A percentile compares a stretch with the other conserved stretches of the same genome.
phyloP scores from a whole-genome alignment of 2,888 invertebrate species.

The Lutraria lutraria region DNA sequence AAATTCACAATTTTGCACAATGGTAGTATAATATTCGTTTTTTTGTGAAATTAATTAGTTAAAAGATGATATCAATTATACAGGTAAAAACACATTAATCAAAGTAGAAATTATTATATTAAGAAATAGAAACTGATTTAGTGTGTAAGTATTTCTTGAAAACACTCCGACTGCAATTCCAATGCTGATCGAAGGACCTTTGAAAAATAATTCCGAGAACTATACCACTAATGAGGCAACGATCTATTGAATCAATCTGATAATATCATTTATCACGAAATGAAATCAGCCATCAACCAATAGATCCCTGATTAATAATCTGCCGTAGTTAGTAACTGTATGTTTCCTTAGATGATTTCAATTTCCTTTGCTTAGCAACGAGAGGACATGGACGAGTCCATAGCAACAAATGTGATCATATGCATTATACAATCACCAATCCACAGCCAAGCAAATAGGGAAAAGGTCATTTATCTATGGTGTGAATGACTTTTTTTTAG shows the following conservation, averaged over 20 bases:
- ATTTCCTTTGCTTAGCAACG: conserved; percentile 28
- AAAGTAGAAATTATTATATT: background rate
- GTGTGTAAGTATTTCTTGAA: background rate
- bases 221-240: conserved; percentile 5
- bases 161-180: background rate
- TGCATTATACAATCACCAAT: background rate
- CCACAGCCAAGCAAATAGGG: background rate
- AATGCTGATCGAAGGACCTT: background rate
- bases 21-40: background rate
- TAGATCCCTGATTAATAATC: conserved; percentile 12
- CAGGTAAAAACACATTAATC: conserved; percentile 16
- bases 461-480: background rate
- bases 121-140: background rate
- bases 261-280: conserved; percentile 18
- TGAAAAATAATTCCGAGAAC: background rate
- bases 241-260: conserved; percentile 18
- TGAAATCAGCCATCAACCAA: conserved; percentile 7
- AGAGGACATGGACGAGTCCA: conserved; percentile 6
- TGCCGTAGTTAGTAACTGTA: background rate
- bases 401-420: conserved; percentile 41
- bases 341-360: background rate
- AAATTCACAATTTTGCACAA: background rate
- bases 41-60: background rate
- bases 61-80: background rate
- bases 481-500: conserved; percentile 3